Percentiles rank a stretch among this genome's conserved stretches.
These are phyloP conservation scores for Eulithis testata DNA, from an alignment of 2,888 invertebrate genomes.

Conservation along the genomic window DNA sequence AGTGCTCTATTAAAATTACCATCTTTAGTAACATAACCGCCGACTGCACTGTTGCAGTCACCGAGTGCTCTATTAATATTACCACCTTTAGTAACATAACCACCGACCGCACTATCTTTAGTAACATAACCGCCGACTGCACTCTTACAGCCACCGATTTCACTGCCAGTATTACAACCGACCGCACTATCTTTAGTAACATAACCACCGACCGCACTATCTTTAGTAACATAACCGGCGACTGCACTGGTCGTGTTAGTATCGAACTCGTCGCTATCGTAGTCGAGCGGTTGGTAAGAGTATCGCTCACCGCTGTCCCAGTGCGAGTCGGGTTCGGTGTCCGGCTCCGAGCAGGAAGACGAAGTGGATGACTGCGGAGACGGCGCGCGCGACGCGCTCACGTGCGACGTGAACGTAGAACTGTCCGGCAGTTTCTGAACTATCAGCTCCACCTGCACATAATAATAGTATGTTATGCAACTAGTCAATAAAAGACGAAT, in stretches of 20 bases:
- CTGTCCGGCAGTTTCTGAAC: slow-evolving; percentile 84
- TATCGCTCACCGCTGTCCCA: slow-evolving; percentile 91
- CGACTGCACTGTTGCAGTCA: too few species aligned
- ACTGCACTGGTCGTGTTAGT: too few species aligned
- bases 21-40: too few species aligned
- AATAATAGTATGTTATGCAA: too few species aligned
- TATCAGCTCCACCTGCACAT: slow-evolving; percentile 85
- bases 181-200: neutral
- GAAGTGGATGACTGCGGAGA: slow-evolving; percentile 56
- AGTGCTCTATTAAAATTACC: neutral
- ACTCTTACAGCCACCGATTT: neutral
- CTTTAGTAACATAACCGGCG: too few species aligned
- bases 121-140: neutral
- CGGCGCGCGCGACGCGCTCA: slow-evolving; percentile 43
- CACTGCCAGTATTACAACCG: too few species aligned
- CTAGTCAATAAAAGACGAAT: too few species aligned
- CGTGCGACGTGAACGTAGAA: slow-evolving; percentile 60
- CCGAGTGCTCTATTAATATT: too few species aligned
- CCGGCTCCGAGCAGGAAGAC: slow-evolving; percentile 67
- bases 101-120: neutral
- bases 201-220: too few species aligned
- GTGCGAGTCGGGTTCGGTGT: slow-evolving; percentile 80
- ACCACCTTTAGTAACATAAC: too few species aligned
- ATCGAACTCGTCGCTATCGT: neutral
- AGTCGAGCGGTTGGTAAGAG: slow-evolving; percentile 26